These are phyloP conservation scores for Phasianus colchicus DNA, from an alignment of 2,113 vertebrate species.

Conservation along the genomic window DNA sequence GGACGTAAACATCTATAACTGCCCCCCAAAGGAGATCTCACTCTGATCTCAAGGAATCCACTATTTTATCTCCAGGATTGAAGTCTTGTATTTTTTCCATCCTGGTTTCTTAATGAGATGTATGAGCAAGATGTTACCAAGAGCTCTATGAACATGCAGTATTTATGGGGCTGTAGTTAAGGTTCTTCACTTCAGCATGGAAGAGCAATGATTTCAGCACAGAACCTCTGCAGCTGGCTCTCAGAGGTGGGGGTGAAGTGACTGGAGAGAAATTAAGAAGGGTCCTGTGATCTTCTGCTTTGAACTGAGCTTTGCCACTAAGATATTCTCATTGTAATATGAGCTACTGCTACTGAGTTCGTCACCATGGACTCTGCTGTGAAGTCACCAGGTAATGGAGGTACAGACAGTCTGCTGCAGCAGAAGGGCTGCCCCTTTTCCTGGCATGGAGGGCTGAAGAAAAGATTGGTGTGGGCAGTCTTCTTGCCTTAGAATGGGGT, in stretches of 20 bases:
- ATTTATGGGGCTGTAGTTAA: background rate
- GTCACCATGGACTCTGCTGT: background rate
- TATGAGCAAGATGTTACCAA: background rate
- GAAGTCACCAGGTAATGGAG: background rate
- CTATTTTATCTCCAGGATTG: background rate
- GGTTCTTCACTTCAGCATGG: background rate
- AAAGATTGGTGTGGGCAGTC: background rate
- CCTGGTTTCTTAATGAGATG: background rate
- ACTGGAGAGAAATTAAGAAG: background rate
- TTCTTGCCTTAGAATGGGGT: background rate
- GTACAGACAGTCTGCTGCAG: background rate
- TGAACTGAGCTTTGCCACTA: background rate
- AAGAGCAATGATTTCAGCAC: background rate
- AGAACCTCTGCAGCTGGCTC: background rate
- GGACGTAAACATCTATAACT: background rate
- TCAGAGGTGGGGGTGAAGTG: background rate
- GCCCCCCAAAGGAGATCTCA: background rate
- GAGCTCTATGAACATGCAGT: background rate
- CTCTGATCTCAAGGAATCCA: background rate
- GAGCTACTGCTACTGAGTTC: background rate
- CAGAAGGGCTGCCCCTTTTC: background rate
- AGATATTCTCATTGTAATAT: accelerated
- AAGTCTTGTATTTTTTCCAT: background rate
- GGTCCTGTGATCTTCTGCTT: background rate
- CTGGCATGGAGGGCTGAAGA: background rate